Percentiles rank a stretch among this genome's conserved stretches.
phyloP scores from a whole-genome alignment of 2,888 invertebrate genomes.

The Hyposoter dolosus region DNA sequence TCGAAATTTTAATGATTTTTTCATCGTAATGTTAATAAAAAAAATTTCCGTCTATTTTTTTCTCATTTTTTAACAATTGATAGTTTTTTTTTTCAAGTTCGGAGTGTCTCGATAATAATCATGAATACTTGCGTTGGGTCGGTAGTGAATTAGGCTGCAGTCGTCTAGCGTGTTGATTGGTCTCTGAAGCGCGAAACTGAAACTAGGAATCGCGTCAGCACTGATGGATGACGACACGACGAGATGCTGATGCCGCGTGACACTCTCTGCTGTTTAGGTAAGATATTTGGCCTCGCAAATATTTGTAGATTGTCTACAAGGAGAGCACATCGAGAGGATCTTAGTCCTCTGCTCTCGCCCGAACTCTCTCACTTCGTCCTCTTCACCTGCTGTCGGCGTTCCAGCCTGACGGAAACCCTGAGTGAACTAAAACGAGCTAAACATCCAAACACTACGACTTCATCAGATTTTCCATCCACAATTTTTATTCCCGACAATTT shows the following conservation, averaged over 20 bases:
- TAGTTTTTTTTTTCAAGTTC: background rate
- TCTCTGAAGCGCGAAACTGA: constrained; percentile 25
- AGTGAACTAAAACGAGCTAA: constrained; percentile 45
- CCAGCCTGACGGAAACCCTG: constrained; percentile 22
- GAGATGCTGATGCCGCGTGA: constrained; percentile 77
- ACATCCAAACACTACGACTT: constrained; percentile 72
- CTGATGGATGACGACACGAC: constrained; percentile 69
- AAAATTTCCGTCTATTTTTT: too few species aligned
- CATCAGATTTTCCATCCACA: constrained; percentile 76
- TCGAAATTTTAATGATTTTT: background rate
- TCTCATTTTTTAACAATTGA: too few species aligned
- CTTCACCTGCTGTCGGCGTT: constrained; percentile 63
- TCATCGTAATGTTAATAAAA: background rate
- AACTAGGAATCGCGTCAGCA: constrained; percentile 55
- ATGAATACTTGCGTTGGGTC: background rate
- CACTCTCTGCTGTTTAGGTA: constrained; percentile 84
- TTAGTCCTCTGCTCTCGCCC: constrained; percentile 73
- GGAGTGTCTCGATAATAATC: background rate
- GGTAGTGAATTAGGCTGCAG: background rate
- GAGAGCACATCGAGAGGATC: constrained; percentile 65
- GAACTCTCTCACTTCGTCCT: constrained; percentile 58
- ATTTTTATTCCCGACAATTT: too few species aligned
- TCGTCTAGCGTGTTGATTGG: constrained; percentile 13
- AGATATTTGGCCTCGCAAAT: constrained; percentile 84
- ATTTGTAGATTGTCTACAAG: constrained; percentile 84